Base-by-base conservation (phyloP, 2,797 vertebrate species). In the Lacerta bilineata region DNA sequence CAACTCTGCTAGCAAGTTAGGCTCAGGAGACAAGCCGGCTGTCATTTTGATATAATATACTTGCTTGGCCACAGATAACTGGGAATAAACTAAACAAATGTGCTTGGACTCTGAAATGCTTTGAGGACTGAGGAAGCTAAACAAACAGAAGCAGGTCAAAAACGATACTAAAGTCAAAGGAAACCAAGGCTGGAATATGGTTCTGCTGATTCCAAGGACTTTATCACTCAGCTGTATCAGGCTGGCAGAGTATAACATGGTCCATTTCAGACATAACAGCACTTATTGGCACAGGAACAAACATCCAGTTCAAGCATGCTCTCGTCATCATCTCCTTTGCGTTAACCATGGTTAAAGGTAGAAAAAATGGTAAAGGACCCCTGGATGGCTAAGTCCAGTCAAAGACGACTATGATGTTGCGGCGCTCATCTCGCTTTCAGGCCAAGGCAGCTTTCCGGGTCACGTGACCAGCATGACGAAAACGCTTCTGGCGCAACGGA, bases 141-240 rank as follows among this genome's bases (percentile, higher is more conserved):
- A 93, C 75, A 90, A 92, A 91, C 33, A 86, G 85, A 91, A 92
- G 92, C n/a, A 85, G 87, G 74, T 66, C 82, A 93, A 7, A 17
- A 91, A 41, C 68, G 87, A 69, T 9, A 0, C 5, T 8, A 1
- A 6, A 88, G 69, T 46, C 84, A 39, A 50, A 81, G 89, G 90
- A 79, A 33, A 78, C 41, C 78, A 89, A 50, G 10, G 29, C 41
- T 4, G 6, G 55, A 90, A 89, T 15, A 29, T 4, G 23, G 17
- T 7, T 20, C 55, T 8, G 6, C 59, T 25, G 33, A 74, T 33
- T 76, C 59, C 68, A 33, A 50, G 43, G 17, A 89, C 1, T 71
- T 9, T n/a, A 64, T 43, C 68, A 29, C 64, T 68, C 36, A 23
- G 39, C 10, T 13, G 71, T 59, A 23, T 18, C 33, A 90, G 13